Conservation (phyloP, 2,888 invertebrate species). For the Capitulum mitella region DNA sequence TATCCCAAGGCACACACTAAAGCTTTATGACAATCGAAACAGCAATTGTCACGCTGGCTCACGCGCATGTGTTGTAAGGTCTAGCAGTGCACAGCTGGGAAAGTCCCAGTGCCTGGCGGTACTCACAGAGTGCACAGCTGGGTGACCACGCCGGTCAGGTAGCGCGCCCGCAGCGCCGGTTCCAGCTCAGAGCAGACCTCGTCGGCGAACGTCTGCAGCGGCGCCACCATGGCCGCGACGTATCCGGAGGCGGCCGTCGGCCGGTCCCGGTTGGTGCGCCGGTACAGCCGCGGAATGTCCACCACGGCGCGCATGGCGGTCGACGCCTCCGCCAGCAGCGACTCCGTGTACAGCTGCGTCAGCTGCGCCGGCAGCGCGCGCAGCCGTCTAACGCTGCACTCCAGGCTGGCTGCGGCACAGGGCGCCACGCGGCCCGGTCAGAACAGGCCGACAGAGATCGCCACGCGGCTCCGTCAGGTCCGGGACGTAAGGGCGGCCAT, state of each 20-base stretch:
- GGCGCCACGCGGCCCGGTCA: too few species aligned
- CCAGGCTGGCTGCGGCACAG: constrained; percentile 43
- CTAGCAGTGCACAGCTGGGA: too few species aligned
- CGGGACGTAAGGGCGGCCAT: too few species aligned
- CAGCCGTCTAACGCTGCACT: constrained; percentile 45
- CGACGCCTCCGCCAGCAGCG: background rate
- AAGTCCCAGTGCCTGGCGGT: too few species aligned
- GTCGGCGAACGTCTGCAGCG: constrained; percentile 45
- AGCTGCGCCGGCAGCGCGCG: constrained; percentile 41
- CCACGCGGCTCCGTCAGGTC: too few species aligned
- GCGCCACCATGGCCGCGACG: constrained; percentile 58
- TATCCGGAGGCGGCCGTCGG: constrained; percentile 75
- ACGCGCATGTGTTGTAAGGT: too few species aligned
- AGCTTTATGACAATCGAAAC: too few species aligned
- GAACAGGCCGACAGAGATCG: too few species aligned
- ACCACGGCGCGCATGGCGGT: constrained; percentile 51
- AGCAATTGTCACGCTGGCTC: too few species aligned
- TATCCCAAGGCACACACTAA: too few species aligned
- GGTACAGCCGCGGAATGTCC: constrained; percentile 84
- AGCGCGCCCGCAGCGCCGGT: background rate
- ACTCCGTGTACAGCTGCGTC: constrained; percentile 34
- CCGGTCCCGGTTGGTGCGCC: constrained; percentile 49
- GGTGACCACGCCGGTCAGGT: background rate
- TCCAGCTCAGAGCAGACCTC: background rate
- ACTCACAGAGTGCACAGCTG: constrained; percentile 9